These are phyloP conservation scores for Zelleria hepariella DNA, from an alignment of 2,888 invertebrate genomes.

Conservation along the genomic window DNA sequence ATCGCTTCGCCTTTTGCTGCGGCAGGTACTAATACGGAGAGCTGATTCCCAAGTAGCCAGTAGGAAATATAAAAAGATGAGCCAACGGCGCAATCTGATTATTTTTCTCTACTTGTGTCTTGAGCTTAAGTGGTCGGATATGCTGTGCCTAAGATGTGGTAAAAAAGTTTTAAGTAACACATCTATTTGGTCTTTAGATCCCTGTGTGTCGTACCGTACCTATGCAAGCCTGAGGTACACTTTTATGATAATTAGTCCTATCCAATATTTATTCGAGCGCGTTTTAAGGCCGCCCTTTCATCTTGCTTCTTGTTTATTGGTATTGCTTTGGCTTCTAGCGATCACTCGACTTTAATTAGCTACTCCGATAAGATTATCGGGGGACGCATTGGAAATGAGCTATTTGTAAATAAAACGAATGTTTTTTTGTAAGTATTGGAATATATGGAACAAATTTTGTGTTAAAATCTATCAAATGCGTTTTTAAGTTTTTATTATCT, in stretches of 20 bases:
- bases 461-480: too few relatives aligned
- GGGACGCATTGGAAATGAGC: not conserved
- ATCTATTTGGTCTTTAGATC: not conserved
- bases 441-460: too few relatives aligned
- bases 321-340: constrained; percentile 43
- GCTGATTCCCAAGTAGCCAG: too few relatives aligned
- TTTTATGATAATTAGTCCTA: constrained; percentile 65
- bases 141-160: too few relatives aligned
- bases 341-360: constrained; percentile 20
- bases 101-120: not conserved
- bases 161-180: not conserved
- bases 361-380: not conserved
- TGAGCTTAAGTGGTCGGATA: too few relatives aligned
- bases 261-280: constrained; percentile 58
- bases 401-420: not conserved
- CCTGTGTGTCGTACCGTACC: too few relatives aligned
- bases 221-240: constrained; percentile 35
- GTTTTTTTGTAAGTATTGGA: too few relatives aligned
- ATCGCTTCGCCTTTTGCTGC: too few relatives aligned
- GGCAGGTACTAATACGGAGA: too few relatives aligned
- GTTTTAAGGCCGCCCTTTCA: constrained; percentile 51
- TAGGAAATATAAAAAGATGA: too few relatives aligned
- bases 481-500: too few relatives aligned
- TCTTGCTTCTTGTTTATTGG: constrained; percentile 51
- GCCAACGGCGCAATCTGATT: too few relatives aligned